Evolutionary conservation across 1,140 invertebrate species (phyloP), one percentile per base, ranked within the genome.

Genomic region (Cotesia typhae): DNA sequence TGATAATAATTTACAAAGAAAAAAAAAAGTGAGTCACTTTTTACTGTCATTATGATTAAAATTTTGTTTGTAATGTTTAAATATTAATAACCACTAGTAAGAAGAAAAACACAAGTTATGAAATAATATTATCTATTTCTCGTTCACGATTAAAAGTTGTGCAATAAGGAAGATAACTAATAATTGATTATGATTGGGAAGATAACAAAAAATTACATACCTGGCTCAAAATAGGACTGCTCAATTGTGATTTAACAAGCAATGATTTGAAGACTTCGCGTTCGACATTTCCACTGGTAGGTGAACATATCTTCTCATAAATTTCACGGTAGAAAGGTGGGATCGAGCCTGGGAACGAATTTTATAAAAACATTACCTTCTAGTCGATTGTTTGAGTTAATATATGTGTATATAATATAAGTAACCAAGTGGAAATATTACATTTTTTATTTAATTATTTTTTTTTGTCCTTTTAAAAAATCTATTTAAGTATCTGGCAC

Each of bases 301-400:
- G 88, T 68, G 90, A 91, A 72, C 90, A 88, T 66, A 91, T 89
- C 77, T 83, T 86, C 76, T 91, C 90, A 78, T 90, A 91, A 65
- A 91, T 85, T 79, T 92, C 89, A 70, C 91, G 81, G 77, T 92
- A 92, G 79, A 89, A 88, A 9, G 89, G 85, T 68, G 91, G 91
- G 76, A 92, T 89, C 20, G 89, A 88, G 76, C 90, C 91, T 92
- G 79, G 72, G 68, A 76, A 60, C 60, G 47, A n/a, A 70, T 28
- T 28, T 28, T 28, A 73, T 20, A 53, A 12, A 37, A 41, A 6
- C 6, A 47, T 47, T 10, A 47, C 41, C 10, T 12, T 55, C 12
- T n/a, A 5, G n/a, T 17, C n/a, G n/a, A 14, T 4, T 14, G 53
- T 55, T 6, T 55, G 4, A 9, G n/a, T 55, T 47, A 47, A 47